Conservation (phyloP, 2,113 vertebrate species). For the Onychostruthus taczanowskii region DNA sequence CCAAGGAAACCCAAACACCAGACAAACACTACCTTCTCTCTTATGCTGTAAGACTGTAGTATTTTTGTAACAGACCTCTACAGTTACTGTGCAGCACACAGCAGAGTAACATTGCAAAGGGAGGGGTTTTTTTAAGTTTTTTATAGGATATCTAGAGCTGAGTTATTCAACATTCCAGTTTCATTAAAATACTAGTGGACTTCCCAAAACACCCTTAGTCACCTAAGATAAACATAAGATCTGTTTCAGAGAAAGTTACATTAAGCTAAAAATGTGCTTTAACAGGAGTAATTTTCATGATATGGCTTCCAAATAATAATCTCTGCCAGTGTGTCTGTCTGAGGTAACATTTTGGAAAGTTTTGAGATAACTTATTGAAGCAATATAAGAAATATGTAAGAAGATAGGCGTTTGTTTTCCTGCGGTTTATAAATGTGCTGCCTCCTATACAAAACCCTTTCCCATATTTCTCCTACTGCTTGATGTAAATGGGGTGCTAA, state of each 20-base stretch:
- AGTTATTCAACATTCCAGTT: neutral
- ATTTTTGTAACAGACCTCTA: neutral
- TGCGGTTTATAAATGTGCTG: neutral
- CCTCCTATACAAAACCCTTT: neutral
- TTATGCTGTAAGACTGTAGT: neutral
- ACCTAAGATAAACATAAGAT: neutral
- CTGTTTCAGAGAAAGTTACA: neutral
- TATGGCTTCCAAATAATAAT: neutral
- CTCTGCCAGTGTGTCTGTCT: neutral
- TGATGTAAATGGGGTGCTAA: neutral
- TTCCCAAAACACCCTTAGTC: neutral
- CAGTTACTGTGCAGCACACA: neutral
- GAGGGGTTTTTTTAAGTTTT: neutral
- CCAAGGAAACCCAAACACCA: conserved; percentile 5
- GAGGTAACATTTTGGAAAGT: neutral
- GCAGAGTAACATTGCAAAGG: neutral
- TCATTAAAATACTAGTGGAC: neutral
- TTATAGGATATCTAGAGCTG: neutral
- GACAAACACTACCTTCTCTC: neutral
- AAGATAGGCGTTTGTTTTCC: neutral
- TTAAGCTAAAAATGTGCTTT: neutral
- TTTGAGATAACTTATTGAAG: neutral
- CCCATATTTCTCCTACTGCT: neutral
- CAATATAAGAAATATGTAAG: neutral
- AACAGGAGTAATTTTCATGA: neutral